A percentile compares a stretch with the other conserved stretches of the same genome.
These are phyloP conservation scores for Sarotherodon lohbergeri DNA, from an alignment of 2,113 vertebrate species.

Conservation along the genomic window DNA sequence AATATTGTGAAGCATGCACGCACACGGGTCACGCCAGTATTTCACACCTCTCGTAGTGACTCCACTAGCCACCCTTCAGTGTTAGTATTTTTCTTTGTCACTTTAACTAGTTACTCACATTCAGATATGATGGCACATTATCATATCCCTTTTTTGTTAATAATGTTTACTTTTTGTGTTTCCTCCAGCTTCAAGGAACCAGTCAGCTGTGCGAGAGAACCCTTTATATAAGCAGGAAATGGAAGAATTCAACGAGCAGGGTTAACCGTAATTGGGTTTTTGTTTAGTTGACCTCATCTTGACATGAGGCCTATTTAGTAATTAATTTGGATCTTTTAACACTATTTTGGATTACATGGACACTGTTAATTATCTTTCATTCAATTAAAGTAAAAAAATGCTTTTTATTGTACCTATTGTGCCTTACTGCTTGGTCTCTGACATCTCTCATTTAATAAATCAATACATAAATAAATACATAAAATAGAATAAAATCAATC, in stretches of 20 bases:
- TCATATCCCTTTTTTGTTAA: background rate
- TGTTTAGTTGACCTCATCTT: background rate
- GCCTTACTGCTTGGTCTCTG: background rate
- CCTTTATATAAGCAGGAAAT: background rate
- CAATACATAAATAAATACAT: background rate
- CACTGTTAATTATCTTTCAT: background rate
- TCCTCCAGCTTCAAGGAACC: background rate
- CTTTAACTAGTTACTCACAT: background rate
- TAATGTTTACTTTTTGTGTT: background rate
- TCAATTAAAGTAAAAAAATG: background rate
- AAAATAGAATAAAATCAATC: background rate
- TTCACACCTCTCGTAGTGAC: background rate
- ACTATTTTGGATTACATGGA: background rate
- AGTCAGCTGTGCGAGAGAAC: background rate
- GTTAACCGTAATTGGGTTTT: background rate
- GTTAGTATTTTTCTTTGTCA: background rate
- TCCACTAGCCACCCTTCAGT: background rate
- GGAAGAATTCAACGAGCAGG: background rate
- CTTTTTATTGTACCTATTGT: background rate
- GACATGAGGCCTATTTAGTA: background rate
- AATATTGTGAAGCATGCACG: background rate
- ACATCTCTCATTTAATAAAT: background rate
- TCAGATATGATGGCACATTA: background rate
- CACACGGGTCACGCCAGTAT: background rate
- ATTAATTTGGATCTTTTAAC: background rate